phyloP scores from a whole-genome alignment of 2,888 invertebrate genomes.

The Gnatocerus cornutus region DNA sequence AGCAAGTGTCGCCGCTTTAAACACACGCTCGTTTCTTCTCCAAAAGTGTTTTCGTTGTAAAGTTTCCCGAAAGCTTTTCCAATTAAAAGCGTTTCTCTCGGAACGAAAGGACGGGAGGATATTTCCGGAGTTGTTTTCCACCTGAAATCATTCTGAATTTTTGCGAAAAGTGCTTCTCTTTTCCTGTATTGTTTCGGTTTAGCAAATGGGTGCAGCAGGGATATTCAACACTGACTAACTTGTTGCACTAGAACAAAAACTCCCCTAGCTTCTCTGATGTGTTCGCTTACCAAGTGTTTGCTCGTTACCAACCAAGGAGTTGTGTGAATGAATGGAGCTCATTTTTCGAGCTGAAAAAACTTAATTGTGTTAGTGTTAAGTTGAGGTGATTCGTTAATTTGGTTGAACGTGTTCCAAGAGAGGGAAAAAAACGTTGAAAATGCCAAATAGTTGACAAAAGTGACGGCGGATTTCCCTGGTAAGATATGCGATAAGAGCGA shows the following conservation, averaged over 20 bases:
- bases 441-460: slow-evolving; percentile 49
- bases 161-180: slow-evolving; percentile 12
- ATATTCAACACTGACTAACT: slow-evolving; percentile 43
- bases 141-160: slow-evolving; percentile 21
- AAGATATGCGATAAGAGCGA: slow-evolving; percentile 55
- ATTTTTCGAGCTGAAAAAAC: neutral
- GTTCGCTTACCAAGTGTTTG: slow-evolving; percentile 45
- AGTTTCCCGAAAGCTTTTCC: slow-evolving; percentile 6
- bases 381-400: too few species aligned
- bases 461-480: slow-evolving; percentile 51
- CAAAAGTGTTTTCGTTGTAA: slow-evolving; percentile 9
- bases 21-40: neutral
- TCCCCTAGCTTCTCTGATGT: slow-evolving; percentile 20
- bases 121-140: slow-evolving; percentile 23
- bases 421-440: slow-evolving; percentile 32
- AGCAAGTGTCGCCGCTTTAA: slow-evolving; percentile 10
- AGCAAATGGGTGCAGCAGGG: slow-evolving; percentile 27
- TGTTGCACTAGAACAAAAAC: slow-evolving; percentile 50
- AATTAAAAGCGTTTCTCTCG: slow-evolving; percentile 24
- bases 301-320: slow-evolving; percentile 31
- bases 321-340: neutral
- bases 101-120: neutral
- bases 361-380: neutral
- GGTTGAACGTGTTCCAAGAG: too few species aligned
- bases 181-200: slow-evolving; percentile 32